Evolutionary conservation across 2,888 invertebrate species (phyloP), one percentile per base, ranked within the genome.

Genomic region (Diachrysia chrysitis): DNA sequence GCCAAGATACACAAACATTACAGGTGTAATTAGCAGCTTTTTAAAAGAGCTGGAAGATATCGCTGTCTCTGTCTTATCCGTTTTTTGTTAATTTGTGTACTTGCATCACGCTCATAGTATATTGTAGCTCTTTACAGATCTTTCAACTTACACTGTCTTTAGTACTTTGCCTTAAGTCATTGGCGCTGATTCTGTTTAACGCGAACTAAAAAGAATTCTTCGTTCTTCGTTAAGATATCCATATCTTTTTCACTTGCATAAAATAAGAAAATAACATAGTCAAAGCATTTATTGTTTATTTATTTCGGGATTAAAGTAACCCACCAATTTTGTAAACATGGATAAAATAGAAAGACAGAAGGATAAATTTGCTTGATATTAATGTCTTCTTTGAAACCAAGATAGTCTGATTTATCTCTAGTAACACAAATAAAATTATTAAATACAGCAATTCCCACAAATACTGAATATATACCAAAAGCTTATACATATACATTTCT

Each of bases 401-500:
- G 54, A 21, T 53, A 17, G 16, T 29, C 17, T 42, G 42, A 42
- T 25, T 10, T 10, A 16, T 19, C 17, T 29, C 29, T 5, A 10
- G 25, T 58, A 10, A 54, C 5, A 4, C 12, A 51, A 48, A 21
- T 29, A 21, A 70, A 29, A 58, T 42, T 48, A 54, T 64, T 35
- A 46, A n/a, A 17, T 53, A 51, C 25, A 64, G 51, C 58, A 66
- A 58, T 51, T 69, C 57, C n/a, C 29, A 58, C 54, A 66, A 65
- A 63, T 66, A 71, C 54, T 58, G 59, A n/a, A 51, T 58, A 51
- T 17, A 57, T 61, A 68, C 65, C 32, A 56, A 62, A 70, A 76
- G 73, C 67, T 67, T 66, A 59, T 63, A 65, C 54, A 62, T 57
- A 70, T 58, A 17, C 67, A 62, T 69, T 76, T 67, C 64, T 51